phyloP scores from a whole-genome alignment of 2,888 invertebrate genomes.

The Formica aserva region DNA sequence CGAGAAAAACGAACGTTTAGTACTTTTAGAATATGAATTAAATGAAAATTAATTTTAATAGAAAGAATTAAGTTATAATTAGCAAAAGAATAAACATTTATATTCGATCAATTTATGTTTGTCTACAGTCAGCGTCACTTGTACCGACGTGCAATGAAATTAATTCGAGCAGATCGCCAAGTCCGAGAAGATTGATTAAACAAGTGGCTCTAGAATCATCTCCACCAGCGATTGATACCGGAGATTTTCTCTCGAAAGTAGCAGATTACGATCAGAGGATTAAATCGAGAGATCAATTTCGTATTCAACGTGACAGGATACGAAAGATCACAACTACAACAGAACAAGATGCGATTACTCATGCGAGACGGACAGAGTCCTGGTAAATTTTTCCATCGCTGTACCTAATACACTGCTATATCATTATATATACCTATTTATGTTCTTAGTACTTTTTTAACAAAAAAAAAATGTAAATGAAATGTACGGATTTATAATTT shows the following conservation, averaged over 20 bases:
- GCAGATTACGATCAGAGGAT: slow-evolving; percentile 78
- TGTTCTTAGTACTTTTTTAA: not conserved
- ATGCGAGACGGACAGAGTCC: slow-evolving; percentile 82
- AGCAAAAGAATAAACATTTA: not conserved
- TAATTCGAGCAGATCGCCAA: slow-evolving; percentile 86
- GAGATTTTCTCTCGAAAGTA: slow-evolving; percentile 77
- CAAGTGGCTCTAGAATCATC: slow-evolving; percentile 91
- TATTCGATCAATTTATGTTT: not conserved
- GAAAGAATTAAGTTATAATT: not conserved
- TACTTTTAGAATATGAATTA: not conserved
- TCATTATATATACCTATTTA: not conserved
- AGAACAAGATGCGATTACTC: slow-evolving; percentile 87
- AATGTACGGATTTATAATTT: not conserved
- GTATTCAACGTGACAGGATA: slow-evolving; percentile 87
- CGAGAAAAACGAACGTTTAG: not conserved
- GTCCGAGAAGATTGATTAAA: slow-evolving; percentile 90
- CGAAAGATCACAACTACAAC: slow-evolving; percentile 85
- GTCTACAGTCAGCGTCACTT: slow-evolving; percentile 74
- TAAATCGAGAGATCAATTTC: slow-evolving; percentile 81
- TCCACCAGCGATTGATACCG: slow-evolving; percentile 85
- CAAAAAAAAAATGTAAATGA: not conserved
- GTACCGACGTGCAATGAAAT: slow-evolving; percentile 76
- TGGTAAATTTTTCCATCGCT: slow-evolving; percentile 75
- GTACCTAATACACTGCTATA: not conserved
- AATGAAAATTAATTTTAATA: not conserved